phyloP scores from a whole-genome alignment of 1,140 invertebrate species.

The Callitettix versicolor region DNA sequence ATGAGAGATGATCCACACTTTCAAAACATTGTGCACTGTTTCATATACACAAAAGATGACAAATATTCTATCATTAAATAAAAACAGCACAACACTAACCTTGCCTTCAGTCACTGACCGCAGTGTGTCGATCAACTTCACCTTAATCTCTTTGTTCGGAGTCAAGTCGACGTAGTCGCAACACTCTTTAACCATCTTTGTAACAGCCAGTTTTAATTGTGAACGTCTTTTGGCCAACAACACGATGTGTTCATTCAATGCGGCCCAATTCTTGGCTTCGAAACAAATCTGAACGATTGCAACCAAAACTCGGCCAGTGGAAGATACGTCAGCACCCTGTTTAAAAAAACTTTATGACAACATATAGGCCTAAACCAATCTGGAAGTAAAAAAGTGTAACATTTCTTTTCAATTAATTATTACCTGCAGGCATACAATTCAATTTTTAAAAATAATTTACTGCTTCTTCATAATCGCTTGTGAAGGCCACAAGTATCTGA shows the following conservation, averaged over 20 bases:
- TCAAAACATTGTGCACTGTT: no score
- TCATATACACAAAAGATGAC: no score
- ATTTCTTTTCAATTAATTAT: no score
- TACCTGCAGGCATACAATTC: no score
- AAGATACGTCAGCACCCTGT: conserved; percentile 86
- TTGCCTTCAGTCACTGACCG: conserved; percentile 95
- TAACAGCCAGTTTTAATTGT: conserved; percentile 94
- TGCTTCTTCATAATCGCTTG: no score
- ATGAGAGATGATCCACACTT: no score
- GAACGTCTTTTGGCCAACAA: conserved; percentile 86
- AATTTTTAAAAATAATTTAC: no score
- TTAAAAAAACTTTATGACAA: no score
- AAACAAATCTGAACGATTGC: conserved; percentile 90
- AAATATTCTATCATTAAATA: no score
- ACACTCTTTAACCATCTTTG: conserved; percentile 98
- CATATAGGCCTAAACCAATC: no score
- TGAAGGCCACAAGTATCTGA: no score
- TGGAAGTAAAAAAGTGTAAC: no score
- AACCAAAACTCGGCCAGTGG: conserved; percentile 86
- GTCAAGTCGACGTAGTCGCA: conserved; percentile 90
- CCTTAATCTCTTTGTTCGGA: conserved; percentile 77
- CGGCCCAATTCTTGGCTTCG: conserved; percentile 85
- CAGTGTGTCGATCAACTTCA: conserved; percentile 93
- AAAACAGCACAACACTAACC: conserved; percentile 43
- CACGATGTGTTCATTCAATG: conserved; percentile 89